Percentiles rank a stretch among this genome's conserved stretches.
Evolutionary conservation across 1,140 invertebrate species (phyloP).

Genomic region (Acromyrmex charruanus): DNA sequence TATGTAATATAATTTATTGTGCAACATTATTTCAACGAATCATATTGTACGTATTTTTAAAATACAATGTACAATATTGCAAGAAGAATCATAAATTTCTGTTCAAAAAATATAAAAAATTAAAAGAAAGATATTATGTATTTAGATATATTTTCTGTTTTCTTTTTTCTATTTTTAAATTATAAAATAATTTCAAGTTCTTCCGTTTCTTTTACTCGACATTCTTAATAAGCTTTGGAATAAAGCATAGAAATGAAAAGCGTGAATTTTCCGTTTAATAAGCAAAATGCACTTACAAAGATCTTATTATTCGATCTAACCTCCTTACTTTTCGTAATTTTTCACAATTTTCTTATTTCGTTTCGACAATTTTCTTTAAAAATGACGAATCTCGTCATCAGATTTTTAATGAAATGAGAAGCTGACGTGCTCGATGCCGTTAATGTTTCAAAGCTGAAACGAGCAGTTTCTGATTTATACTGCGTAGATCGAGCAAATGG

Average conservation of each 20-base stretch:
- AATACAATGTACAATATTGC: not conserved
- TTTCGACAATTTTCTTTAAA: slow-evolving; percentile 12
- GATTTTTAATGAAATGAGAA: slow-evolving; percentile 38
- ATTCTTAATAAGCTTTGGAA: not conserved
- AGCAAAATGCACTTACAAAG: slow-evolving; percentile 28
- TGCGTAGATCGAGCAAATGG: slow-evolving; percentile 27
- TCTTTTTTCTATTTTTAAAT: not conserved
- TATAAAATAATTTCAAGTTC: not conserved
- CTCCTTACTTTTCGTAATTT: slow-evolving; percentile 29
- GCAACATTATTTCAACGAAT: not conserved
- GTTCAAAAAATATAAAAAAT: not conserved
- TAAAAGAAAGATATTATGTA: not conserved
- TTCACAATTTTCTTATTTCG: not conserved
- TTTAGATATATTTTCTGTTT: not conserved
- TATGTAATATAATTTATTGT: slow-evolving; percentile 9
- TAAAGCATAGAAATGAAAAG: not conserved
- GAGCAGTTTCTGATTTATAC: slow-evolving; percentile 43
- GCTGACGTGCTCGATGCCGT: slow-evolving; percentile 44
- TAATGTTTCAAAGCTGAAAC: slow-evolving; percentile 43
- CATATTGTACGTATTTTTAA: not conserved
- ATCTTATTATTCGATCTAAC: not conserved
- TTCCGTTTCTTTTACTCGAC: not conserved
- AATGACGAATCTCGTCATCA: not conserved
- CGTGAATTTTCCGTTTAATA: slow-evolving; percentile 8
- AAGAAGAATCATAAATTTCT: not conserved